Conservation (phyloP, 1,140 invertebrate species). For the Stegodyphus mimosarum region DNA sequence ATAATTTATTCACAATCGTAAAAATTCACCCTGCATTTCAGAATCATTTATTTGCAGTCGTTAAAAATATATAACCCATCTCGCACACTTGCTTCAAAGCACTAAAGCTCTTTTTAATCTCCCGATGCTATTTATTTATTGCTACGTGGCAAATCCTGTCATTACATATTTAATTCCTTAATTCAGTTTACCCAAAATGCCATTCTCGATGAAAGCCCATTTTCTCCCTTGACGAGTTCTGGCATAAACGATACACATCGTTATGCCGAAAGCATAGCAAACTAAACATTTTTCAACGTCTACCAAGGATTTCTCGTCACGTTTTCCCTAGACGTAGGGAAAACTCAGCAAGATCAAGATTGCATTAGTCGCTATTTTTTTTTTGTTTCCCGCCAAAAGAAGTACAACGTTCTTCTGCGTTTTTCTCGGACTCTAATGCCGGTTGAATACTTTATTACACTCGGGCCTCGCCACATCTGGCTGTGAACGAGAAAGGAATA, state of each 20-base stretch:
- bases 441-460: conserved; percentile 32
- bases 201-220: no score
- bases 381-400: not conserved
- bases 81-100: no score
- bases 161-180: no score
- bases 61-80: no score
- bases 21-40: no score
- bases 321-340: not conserved
- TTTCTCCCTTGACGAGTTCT: no score
- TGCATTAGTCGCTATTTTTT: conserved; percentile 16
- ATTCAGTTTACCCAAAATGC: no score
- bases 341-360: conserved; percentile 9
- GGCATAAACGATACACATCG: not conserved
- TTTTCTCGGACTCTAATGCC: conserved; percentile 5
- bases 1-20: no score
- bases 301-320: conserved; percentile 23
- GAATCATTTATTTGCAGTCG: no score
- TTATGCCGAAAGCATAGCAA: conserved; percentile 10
- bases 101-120: no score
- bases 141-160: no score
- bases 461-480: conserved; percentile 16
- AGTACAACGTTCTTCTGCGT: not conserved
- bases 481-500: conserved; percentile 19
- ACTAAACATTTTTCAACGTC: not conserved
- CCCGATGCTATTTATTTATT: no score